Percentiles rank a stretch among this genome's conserved stretches.
These are phyloP conservation scores for Euphydryas editha DNA, from an alignment of 2,888 invertebrate genomes.

Conservation along the genomic window DNA sequence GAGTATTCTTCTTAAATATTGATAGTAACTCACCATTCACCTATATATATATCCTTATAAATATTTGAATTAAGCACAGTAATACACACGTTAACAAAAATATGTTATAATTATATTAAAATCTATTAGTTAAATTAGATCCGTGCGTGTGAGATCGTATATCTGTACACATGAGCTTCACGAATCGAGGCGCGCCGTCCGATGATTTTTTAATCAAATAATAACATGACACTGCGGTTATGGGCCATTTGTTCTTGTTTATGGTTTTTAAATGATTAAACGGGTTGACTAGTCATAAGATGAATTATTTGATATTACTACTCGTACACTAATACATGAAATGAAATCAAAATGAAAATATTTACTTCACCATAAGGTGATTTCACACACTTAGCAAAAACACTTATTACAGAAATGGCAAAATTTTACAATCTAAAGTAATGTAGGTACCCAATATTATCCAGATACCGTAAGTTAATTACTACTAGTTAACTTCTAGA, in stretches of 20 bases:
- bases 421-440: no score
- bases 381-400: no score
- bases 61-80: constrained; percentile 2
- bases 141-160: constrained; percentile 35
- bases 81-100: constrained; percentile 6
- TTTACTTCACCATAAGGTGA: no score
- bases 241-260: constrained; percentile 57
- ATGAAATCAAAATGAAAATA: no score
- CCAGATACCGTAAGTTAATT: no score
- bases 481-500: no score
- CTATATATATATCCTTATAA: background rate
- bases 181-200: constrained; percentile 24
- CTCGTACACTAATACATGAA: no score
- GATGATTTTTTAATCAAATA: constrained; percentile 39
- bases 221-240: constrained; percentile 52
- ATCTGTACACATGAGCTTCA: constrained; percentile 31
- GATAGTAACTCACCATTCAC: no score
- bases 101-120: constrained; percentile 27
- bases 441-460: no score
- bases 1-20: no score
- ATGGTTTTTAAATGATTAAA: constrained; percentile 42
- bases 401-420: no score
- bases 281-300: constrained; percentile 35
- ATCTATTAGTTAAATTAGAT: constrained; percentile 41
- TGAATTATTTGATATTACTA: background rate